These are phyloP conservation scores for Crocuta crocuta DNA, from an alignment of 2,113 vertebrate genomes.

Conservation along the genomic window DNA sequence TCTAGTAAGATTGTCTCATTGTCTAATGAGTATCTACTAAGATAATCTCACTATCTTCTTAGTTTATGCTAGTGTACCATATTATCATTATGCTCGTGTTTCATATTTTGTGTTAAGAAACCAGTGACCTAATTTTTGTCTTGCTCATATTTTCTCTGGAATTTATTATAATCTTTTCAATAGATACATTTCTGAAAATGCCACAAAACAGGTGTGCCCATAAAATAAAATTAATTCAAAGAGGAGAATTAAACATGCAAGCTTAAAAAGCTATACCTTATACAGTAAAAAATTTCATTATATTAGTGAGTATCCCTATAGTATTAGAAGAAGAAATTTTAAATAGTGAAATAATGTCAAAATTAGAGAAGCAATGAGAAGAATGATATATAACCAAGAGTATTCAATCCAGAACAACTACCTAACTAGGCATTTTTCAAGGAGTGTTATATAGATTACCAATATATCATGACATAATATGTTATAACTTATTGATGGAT, in stretches of 20 bases:
- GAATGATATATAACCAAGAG: neutral
- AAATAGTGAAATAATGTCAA: neutral
- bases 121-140: neutral
- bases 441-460: neutral
- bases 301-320: neutral
- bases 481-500: neutral
- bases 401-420: neutral
- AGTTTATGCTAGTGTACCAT: neutral
- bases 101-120: neutral
- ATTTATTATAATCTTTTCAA: conserved; percentile 22
- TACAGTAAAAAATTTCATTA: neutral
- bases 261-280: neutral
- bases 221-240: conserved; percentile 39
- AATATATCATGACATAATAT: neutral
- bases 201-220: neutral
- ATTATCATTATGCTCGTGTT: neutral
- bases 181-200: conserved; percentile 17
- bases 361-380: neutral
- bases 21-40: neutral
- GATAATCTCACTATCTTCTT: neutral
- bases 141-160: neutral
- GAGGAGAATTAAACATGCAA: neutral
- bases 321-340: neutral
- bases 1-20: neutral
- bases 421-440: neutral